phyloP scores from a whole-genome alignment of 2,113 vertebrate genomes.

The Ancistrus triradiatus region DNA sequence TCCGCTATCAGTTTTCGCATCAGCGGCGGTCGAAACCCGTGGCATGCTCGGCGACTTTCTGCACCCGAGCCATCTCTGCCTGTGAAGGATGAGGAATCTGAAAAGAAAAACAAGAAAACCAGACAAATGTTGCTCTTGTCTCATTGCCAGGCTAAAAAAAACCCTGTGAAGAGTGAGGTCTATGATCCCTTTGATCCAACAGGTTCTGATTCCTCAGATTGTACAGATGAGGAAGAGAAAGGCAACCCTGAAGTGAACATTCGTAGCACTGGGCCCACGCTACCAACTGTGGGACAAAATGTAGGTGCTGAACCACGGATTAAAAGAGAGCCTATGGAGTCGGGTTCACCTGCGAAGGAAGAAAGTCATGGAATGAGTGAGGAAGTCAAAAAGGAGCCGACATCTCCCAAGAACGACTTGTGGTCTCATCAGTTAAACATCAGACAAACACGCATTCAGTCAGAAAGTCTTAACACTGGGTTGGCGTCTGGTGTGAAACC shows the following conservation, averaged over 20 bases:
- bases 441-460: not conserved
- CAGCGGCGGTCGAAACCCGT: slow-evolving; percentile 81
- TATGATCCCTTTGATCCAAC: slow-evolving; percentile 96
- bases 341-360: slow-evolving; percentile 31
- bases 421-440: slow-evolving; percentile 4
- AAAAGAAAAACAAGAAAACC: slow-evolving; percentile 56
- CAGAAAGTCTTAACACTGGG: not conserved
- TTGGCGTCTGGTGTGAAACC: not conserved
- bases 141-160: slow-evolving; percentile 55
- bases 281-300: slow-evolving; percentile 14
- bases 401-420: not conserved
- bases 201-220: slow-evolving; percentile 79
- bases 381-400: slow-evolving; percentile 49
- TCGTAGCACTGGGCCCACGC: not conserved
- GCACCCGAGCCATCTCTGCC: slow-evolving; percentile 58
- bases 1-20: slow-evolving; percentile 86
- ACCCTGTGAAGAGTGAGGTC: slow-evolving; percentile 75
- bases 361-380: slow-evolving; percentile 10
- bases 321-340: slow-evolving; percentile 54
- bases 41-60: slow-evolving; percentile 67
- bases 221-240: slow-evolving; percentile 48
- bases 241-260: not conserved
- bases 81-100: slow-evolving; percentile 68
- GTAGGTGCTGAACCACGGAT: slow-evolving; percentile 23
- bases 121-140: slow-evolving; percentile 56